A percentile compares a stretch with the other conserved stretches of the same genome.
Evolutionary conservation across 1,140 invertebrate genomes (phyloP).

Genomic region (Trypoxylus dichotomus): DNA sequence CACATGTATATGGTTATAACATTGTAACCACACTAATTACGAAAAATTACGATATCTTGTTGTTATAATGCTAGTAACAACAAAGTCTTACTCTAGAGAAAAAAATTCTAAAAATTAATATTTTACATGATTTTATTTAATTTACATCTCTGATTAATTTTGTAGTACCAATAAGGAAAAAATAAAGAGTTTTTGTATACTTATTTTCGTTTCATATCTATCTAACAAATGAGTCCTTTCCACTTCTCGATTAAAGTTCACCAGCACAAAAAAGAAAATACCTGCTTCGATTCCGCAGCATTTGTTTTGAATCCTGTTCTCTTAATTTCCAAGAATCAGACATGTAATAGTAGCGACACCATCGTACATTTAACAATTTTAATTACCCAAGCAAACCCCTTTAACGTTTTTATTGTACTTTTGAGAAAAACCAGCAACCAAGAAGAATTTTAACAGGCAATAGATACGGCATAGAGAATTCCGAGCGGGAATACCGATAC

Average conservation of each 20-base stretch:
- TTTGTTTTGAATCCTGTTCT: conserved; percentile 20
- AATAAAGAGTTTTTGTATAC: background rate
- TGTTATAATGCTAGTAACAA: too few relatives aligned
- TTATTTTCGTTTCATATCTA: background rate
- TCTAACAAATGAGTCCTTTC: background rate
- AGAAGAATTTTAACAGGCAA: conserved; percentile 19
- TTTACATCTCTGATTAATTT: background rate
- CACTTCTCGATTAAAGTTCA: background rate
- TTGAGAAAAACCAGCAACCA: conserved; percentile 21
- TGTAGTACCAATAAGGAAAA: too few relatives aligned
- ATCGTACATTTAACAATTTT: conserved; percentile 13
- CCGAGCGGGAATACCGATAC: conserved; percentile 13
- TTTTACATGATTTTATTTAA: too few relatives aligned
- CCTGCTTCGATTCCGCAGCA: background rate
- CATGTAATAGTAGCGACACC: background rate
- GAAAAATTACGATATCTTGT: too few relatives aligned
- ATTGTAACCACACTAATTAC: too few relatives aligned
- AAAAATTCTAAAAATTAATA: too few relatives aligned
- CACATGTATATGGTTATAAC: too few relatives aligned
- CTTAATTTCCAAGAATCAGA: conserved; percentile 21
- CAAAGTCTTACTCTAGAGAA: too few relatives aligned
- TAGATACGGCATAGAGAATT: conserved; percentile 17
- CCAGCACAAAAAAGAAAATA: background rate
- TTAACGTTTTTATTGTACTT: conserved; percentile 17
- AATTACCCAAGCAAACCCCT: conserved; percentile 9